Percentiles rank a stretch among this genome's conserved stretches.
Evolutionary conservation across 2,888 invertebrate genomes (phyloP).

Genomic region (Sinelater perroti): DNA sequence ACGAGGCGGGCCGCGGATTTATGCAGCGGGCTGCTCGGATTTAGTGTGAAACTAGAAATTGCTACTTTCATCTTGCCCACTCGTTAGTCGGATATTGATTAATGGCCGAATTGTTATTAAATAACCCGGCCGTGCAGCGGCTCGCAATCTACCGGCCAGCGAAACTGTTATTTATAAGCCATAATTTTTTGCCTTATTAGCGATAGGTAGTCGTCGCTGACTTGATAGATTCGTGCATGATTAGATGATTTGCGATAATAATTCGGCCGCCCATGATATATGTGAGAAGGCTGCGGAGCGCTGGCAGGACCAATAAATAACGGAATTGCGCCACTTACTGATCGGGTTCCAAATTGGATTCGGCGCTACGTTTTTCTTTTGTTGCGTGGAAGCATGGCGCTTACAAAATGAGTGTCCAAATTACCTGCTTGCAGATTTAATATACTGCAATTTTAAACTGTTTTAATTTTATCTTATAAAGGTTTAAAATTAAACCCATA

Average conservation of each 20-base stretch:
- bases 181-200: slow-evolving; percentile 29
- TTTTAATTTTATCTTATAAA: too few species aligned
- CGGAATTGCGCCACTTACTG: slow-evolving; percentile 6
- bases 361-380: too few species aligned
- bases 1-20: slow-evolving; percentile 2
- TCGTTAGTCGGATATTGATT: slow-evolving; percentile 10
- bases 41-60: slow-evolving; percentile 22
- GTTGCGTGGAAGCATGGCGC: too few species aligned
- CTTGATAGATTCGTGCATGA: slow-evolving; percentile 25
- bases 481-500: too few species aligned
- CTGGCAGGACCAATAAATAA: slow-evolving; percentile 9
- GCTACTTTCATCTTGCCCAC: slow-evolving; percentile 28
- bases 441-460: too few species aligned
- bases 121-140: background rate
- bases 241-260: slow-evolving; percentile 26
- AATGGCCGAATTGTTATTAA: slow-evolving; percentile 23
- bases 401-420: too few species aligned
- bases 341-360: slow-evolving; percentile 2
- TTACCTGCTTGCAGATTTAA: too few species aligned
- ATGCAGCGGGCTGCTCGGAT: background rate
- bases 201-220: slow-evolving; percentile 20
- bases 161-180: slow-evolving; percentile 26
- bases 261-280: slow-evolving; percentile 19
- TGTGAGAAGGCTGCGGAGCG: slow-evolving; percentile 22
- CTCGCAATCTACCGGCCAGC: slow-evolving; percentile 22